These are phyloP conservation scores for Neomicropteryx cornuta DNA, from an alignment of 1,140 invertebrate species.

Conservation along the genomic window DNA sequence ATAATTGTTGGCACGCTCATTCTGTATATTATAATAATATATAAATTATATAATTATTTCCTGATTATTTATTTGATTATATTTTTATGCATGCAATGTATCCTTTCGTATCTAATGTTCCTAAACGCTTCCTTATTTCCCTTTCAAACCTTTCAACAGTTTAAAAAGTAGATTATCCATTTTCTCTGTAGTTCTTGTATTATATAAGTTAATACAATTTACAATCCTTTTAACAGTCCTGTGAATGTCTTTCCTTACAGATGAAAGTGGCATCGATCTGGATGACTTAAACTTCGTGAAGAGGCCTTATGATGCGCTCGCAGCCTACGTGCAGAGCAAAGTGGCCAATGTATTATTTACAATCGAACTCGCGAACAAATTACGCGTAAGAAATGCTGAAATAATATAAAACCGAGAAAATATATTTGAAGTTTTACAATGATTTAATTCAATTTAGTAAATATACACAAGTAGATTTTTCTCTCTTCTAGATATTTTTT, in stretches of 20 bases:
- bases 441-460: neutral
- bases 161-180: too few relatives aligned
- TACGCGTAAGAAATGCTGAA: too few relatives aligned
- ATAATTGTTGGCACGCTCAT: too few relatives aligned
- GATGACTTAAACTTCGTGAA: conserved; percentile 50
- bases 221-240: too few relatives aligned
- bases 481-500: too few relatives aligned
- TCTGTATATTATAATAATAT: too few relatives aligned
- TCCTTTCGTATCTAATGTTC: too few relatives aligned
- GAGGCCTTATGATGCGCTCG: conserved; percentile 35
- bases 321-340: conserved; percentile 52
- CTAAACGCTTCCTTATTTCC: too few relatives aligned
- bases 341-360: conserved; percentile 55
- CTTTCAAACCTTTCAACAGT: too few relatives aligned
- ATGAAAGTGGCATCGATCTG: conserved; percentile 45
- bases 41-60: neutral
- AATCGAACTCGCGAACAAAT: conserved; percentile 39
- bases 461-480: neutral
- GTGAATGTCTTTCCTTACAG: neutral
- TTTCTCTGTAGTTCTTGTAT: too few relatives aligned
- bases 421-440: neutral
- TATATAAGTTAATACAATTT: too few relatives aligned
- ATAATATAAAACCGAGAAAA: too few relatives aligned
- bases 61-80: neutral
- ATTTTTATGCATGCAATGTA: neutral